Evolutionary conservation across 2,888 invertebrate genomes (phyloP).

Genomic region (Podabrus alpinus): DNA sequence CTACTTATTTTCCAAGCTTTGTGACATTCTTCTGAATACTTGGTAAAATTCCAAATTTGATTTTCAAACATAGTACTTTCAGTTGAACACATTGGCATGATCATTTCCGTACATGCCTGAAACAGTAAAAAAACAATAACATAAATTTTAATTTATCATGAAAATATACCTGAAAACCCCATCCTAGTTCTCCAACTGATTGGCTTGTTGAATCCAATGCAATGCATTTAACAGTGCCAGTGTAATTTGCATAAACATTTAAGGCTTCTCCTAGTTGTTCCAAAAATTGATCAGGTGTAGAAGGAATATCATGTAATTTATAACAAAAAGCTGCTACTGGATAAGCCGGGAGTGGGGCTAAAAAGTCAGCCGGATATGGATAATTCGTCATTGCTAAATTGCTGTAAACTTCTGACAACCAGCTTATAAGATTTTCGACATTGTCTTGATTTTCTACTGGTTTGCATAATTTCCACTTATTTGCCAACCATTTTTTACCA

Average conservation of each 20-base stretch:
- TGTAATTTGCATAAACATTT: constrained; percentile 81
- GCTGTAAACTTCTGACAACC: constrained; percentile 73
- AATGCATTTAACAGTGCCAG: constrained; percentile 72
- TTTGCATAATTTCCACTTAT: constrained; percentile 77
- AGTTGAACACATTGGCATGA: constrained; percentile 87
- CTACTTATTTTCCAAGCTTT: constrained; percentile 72
- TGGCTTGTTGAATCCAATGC: constrained; percentile 63
- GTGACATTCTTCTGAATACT: constrained; percentile 70
- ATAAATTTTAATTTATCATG: neutral
- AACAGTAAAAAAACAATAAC: constrained; percentile 7
- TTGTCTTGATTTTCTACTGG: constrained; percentile 65
- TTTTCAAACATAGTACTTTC: constrained; percentile 83
- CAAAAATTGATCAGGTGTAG: constrained; percentile 60
- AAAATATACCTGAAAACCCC: constrained; percentile 77
- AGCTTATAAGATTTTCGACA: constrained; percentile 65
- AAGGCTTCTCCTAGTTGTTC: constrained; percentile 69
- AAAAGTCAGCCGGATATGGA: constrained; percentile 84
- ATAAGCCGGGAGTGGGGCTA: constrained; percentile 81
- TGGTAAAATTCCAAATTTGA: constrained; percentile 71
- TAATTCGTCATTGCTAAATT: constrained; percentile 95
- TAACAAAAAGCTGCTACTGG: constrained; percentile 74
- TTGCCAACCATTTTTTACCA: constrained; percentile 71
- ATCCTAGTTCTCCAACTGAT: constrained; percentile 69
- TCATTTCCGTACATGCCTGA: constrained; percentile 94
- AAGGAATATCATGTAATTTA: constrained; percentile 55